Percentiles rank a stretch among this genome's conserved stretches.
phyloP scores from a whole-genome alignment of 2,113 vertebrate species.

The Collichthys lucidus region DNA sequence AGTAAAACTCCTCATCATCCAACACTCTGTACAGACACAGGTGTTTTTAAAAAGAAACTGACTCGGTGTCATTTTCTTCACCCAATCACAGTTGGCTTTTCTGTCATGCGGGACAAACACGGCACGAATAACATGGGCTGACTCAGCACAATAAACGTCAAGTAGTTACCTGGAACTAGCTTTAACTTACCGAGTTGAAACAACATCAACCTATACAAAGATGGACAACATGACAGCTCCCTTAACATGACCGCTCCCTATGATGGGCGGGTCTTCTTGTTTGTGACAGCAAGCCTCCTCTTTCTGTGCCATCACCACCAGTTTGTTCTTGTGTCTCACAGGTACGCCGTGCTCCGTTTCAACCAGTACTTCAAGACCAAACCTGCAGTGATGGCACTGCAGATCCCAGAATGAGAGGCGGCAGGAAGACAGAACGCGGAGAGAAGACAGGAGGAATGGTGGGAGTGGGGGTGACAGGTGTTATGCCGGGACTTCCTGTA shows the following conservation, averaged over 20 bases:
- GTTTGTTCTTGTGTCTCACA: constrained; percentile 62
- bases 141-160: neutral
- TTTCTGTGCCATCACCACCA: neutral
- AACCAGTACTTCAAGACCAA: constrained; percentile 97
- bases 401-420: constrained; percentile 87
- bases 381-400: constrained; percentile 89
- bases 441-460: constrained; percentile 1
- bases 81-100: too few relatives aligned
- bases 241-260: too few relatives aligned
- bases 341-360: constrained; percentile 95
- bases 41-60: neutral
- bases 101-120: too few relatives aligned
- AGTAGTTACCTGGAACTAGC: neutral
- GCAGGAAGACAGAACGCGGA: constrained; percentile 58
- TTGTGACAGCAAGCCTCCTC: neutral
- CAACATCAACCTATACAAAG: too few relatives aligned
- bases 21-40: too few relatives aligned
- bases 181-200: neutral
- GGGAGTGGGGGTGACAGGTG: neutral
- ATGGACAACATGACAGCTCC: too few relatives aligned
- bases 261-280: too few relatives aligned
- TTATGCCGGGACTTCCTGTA: constrained; percentile 2
- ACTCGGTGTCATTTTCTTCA: neutral
- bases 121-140: too few relatives aligned
- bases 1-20: too few relatives aligned